A percentile compares a stretch with the other conserved stretches of the same genome.
These are phyloP conservation scores for Epizoanthus illoricatus DNA, from an alignment of 92 coral and sea anemone species.

Conservation along the genomic window DNA sequence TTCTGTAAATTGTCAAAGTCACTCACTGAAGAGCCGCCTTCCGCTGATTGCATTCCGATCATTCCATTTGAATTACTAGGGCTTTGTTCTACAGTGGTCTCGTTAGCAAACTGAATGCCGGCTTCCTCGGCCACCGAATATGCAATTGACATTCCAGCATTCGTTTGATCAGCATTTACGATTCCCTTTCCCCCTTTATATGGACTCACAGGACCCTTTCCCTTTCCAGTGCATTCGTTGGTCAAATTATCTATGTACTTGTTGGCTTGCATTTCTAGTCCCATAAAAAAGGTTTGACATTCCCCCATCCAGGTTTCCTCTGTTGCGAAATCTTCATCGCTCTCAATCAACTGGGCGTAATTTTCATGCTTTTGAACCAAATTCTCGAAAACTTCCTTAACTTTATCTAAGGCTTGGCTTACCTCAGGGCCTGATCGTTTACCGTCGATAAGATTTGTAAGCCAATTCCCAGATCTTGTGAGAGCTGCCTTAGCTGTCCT, in stretches of 20 bases:
- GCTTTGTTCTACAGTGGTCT: background rate
- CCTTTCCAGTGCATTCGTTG: conserved; percentile 23
- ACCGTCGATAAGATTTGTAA: conserved; percentile 39
- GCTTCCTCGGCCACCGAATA: background rate
- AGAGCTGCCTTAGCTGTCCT: conserved; percentile 62
- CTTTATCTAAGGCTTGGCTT: conserved; percentile 48
- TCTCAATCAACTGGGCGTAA: conserved; percentile 46
- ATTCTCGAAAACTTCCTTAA: conserved; percentile 36
- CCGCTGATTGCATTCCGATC: conserved; percentile 20
- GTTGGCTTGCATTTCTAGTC: conserved; percentile 46
- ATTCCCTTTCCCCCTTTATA: conserved; percentile 20
- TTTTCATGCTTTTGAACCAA: conserved; percentile 54
- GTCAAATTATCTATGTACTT: conserved; percentile 44
- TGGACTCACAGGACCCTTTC: conserved; percentile 1
- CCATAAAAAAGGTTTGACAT: conserved; percentile 49
- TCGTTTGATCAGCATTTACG: background rate
- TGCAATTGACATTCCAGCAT: background rate
- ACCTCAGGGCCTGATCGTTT: conserved; percentile 47
- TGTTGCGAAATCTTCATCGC: conserved; percentile 48
- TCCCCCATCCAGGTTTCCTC: conserved; percentile 61
- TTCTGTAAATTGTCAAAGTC: too few species aligned
- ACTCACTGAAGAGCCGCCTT: too few species aligned
- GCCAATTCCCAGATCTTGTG: conserved; percentile 53
- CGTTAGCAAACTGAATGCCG: conserved; percentile 2
- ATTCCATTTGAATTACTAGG: conserved; percentile 23